Percentiles rank a stretch among this genome's conserved stretches.
Conservation (phyloP, 2,888 invertebrate genomes). For the Diaprepes abbreviatus region DNA sequence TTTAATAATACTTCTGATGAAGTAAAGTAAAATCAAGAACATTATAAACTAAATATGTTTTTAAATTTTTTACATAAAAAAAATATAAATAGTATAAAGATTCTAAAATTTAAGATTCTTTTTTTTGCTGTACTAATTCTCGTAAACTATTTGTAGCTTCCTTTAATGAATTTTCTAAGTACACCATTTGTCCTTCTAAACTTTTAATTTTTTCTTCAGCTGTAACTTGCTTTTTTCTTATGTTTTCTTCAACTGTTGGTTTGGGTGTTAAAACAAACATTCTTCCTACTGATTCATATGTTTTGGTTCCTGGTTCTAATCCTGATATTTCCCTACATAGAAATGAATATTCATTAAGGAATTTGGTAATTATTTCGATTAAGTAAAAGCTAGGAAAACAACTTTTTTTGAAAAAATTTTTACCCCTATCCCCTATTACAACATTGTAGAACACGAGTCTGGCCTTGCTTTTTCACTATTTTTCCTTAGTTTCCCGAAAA, state of each 20-base stretch:
- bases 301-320: constrained; percentile 76
- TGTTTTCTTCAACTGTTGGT: constrained; percentile 74
- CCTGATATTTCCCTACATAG: constrained; percentile 71
- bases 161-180: constrained; percentile 84
- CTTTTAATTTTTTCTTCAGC: constrained; percentile 79
- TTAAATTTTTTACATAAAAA: constrained; percentile 16
- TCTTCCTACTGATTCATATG: constrained; percentile 86
- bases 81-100: constrained; percentile 24
- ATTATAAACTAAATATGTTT: constrained; percentile 7
- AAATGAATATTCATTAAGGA: too few species aligned
- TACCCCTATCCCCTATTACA: too few species aligned
- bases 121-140: constrained; percentile 83
- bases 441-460: too few species aligned
- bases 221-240: constrained; percentile 72
- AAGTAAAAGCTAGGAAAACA: too few species aligned
- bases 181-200: constrained; percentile 82
- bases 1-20: not conserved
- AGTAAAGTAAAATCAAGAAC: not conserved
- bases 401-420: too few species aligned
- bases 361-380: too few species aligned
- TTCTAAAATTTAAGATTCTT: constrained; percentile 65
- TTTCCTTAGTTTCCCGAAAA: too few species aligned
- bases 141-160: constrained; percentile 89
- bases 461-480: too few species aligned
- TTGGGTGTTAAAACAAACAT: constrained; percentile 85